Evolutionary conservation across 2,797 vertebrate species (phyloP).

Genomic region (Pseudopleuronectes americanus): DNA sequence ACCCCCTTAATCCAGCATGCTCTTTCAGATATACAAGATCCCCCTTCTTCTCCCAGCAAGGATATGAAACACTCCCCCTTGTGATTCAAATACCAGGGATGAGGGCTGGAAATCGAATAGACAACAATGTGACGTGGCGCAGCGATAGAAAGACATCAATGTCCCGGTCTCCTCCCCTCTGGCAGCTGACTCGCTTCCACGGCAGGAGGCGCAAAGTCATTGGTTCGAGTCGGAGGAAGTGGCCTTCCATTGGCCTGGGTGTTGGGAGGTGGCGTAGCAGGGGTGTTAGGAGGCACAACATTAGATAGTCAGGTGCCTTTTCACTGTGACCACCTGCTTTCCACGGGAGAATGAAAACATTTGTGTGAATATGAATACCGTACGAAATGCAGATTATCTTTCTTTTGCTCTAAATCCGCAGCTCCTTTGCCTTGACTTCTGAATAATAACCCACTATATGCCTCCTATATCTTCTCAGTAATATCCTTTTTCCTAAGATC

Average conservation of each 20-base stretch:
- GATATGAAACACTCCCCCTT: conserved; percentile 89
- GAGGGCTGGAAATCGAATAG: conserved; percentile 75
- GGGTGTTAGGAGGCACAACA: conserved; percentile 37
- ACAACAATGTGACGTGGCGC: conserved; percentile 75
- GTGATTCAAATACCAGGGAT: conserved; percentile 84
- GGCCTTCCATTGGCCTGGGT: conserved; percentile 69
- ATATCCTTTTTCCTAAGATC: conserved; percentile 70
- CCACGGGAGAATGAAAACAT: not conserved
- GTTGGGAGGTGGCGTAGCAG: conserved; percentile 66
- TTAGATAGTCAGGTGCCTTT: conserved; percentile 16
- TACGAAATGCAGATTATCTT: not conserved
- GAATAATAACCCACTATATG: conserved; percentile 30
- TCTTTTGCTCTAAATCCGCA: conserved; percentile 12
- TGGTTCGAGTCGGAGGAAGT: conserved; percentile 68
- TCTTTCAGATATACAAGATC: conserved; percentile 93
- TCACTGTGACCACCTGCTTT: conserved; percentile 21
- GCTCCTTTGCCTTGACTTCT: conserved; percentile 23
- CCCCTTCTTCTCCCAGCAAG: conserved; percentile 87
- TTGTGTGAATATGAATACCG: conserved; percentile 6
- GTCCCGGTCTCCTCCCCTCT: conserved; percentile 60
- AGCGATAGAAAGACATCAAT: conserved; percentile 78
- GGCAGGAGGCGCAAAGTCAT: conserved; percentile 63
- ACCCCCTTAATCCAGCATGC: conserved; percentile 93
- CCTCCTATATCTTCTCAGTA: conserved; percentile 52
- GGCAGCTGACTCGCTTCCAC: conserved; percentile 65